phyloP scores from a whole-genome alignment of 2,797 vertebrate genomes.

The Phataginus tricuspis region DNA sequence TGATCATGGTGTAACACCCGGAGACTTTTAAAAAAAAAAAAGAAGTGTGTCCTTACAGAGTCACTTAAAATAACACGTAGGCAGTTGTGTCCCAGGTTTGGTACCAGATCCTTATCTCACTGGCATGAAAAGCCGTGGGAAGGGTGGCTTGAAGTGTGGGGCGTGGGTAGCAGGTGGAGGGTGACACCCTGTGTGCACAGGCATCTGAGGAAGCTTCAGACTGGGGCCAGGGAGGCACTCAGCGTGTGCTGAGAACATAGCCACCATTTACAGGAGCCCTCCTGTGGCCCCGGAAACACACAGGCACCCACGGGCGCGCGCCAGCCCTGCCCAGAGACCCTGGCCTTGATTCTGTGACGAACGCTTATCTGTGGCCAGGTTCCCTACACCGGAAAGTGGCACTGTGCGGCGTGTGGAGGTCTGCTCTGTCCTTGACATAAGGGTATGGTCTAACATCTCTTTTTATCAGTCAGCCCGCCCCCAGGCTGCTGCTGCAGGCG shows the following conservation, averaged over 20 bases:
- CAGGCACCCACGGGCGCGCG: not conserved
- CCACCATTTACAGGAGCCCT: too few relatives aligned
- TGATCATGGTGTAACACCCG: too few relatives aligned
- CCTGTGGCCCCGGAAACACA: accelerated
- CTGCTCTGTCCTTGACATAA: too few relatives aligned
- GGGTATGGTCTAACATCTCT: too few relatives aligned
- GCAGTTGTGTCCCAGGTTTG: too few relatives aligned
- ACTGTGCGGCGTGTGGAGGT: not conserved
- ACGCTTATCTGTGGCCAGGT: too few relatives aligned
- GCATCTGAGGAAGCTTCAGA: not conserved
- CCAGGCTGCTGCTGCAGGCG: accelerated
- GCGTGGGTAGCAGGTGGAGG: not conserved
- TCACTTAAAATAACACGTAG: not conserved
- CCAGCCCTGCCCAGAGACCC: not conserved
- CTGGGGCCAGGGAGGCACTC: not conserved
- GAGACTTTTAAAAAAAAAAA: not conserved
- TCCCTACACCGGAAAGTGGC: not conserved
- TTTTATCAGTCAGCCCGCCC: accelerated
- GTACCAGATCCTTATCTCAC: not conserved
- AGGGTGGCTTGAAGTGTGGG: not conserved
- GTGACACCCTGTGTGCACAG: too few relatives aligned
- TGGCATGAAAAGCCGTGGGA: not conserved
- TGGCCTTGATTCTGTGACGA: not conserved
- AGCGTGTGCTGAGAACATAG: not conserved
- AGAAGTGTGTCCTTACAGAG: not conserved